Conservation (phyloP, 2,113 vertebrate genomes). For the Chlamydotis undulata region DNA sequence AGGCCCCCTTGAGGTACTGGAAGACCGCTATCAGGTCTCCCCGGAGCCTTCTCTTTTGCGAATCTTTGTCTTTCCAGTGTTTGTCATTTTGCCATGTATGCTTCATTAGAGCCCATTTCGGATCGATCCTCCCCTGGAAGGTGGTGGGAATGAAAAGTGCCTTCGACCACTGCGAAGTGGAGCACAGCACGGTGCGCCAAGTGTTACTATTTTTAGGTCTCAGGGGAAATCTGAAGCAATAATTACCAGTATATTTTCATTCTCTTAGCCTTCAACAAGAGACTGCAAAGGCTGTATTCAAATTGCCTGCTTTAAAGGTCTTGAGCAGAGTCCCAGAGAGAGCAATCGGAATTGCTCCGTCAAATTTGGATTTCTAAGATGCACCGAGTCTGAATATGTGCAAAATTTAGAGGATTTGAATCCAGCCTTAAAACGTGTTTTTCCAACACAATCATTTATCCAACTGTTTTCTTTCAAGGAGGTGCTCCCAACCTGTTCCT, state of each 20-base stretch:
- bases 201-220: neutral
- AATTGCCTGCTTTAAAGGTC: neutral
- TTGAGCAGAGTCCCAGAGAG: neutral
- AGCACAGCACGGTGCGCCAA: neutral
- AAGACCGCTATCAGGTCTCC: too few species aligned
- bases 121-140: neutral
- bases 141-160: neutral
- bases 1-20: too few species aligned
- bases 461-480: neutral
- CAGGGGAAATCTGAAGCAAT: neutral
- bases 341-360: neutral
- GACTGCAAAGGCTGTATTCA: neutral
- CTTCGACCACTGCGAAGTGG: neutral
- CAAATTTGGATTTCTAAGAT: neutral
- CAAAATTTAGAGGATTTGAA: neutral
- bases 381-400: neutral
- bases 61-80: neutral
- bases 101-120: neutral
- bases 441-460: neutral
- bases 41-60: neutral
- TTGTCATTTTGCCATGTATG: neutral
- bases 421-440: neutral
- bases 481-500: neutral
- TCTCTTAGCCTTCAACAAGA: neutral
- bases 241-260: neutral